Evolutionary conservation across 2,888 invertebrate genomes (phyloP).

Genomic region (Eupeodes luniger): DNA sequence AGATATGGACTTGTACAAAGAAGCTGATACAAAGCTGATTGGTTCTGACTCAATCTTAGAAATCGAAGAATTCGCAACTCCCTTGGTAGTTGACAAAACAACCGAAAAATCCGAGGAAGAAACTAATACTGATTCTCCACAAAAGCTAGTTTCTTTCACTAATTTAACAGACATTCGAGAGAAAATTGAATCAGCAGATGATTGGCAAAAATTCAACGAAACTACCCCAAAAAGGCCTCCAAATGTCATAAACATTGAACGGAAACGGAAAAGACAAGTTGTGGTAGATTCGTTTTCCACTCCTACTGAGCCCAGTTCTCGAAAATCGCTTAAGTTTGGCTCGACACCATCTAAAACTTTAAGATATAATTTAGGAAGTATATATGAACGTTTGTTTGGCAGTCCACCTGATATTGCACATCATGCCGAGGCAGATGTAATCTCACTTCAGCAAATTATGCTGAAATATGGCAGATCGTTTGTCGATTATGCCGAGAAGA

Average conservation of each 20-base stretch:
- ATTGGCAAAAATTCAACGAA: slow-evolving; percentile 84
- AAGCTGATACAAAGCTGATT: slow-evolving; percentile 23
- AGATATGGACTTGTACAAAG: slow-evolving; percentile 82
- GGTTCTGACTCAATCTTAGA: background rate
- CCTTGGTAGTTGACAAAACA: background rate
- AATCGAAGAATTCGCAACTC: background rate
- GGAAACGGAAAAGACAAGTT: slow-evolving; percentile 62
- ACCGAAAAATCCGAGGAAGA: slow-evolving; percentile 75
- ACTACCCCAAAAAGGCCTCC: slow-evolving; percentile 85
- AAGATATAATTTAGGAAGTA: slow-evolving; percentile 85
- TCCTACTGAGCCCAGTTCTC: slow-evolving; percentile 58
- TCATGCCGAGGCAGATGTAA: slow-evolving; percentile 89
- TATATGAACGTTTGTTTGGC: slow-evolving; percentile 86
- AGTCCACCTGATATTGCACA: slow-evolving; percentile 85
- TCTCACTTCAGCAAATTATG: slow-evolving; percentile 87
- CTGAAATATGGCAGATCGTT: slow-evolving; percentile 86
- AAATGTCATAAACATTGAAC: slow-evolving; percentile 14
- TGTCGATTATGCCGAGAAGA: slow-evolving; percentile 84
- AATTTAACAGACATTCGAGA: background rate
- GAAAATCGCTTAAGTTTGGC: slow-evolving; percentile 78
- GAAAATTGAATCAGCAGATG: slow-evolving; percentile 2
- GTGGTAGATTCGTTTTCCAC: background rate
- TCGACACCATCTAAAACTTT: slow-evolving; percentile 78
- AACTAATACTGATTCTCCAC: slow-evolving; percentile 64
- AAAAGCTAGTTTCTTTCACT: slow-evolving; percentile 65